These are phyloP conservation scores for Paramormyrops hopkinsi DNA, from an alignment of 2,797 vertebrate species.

Conservation along the genomic window DNA sequence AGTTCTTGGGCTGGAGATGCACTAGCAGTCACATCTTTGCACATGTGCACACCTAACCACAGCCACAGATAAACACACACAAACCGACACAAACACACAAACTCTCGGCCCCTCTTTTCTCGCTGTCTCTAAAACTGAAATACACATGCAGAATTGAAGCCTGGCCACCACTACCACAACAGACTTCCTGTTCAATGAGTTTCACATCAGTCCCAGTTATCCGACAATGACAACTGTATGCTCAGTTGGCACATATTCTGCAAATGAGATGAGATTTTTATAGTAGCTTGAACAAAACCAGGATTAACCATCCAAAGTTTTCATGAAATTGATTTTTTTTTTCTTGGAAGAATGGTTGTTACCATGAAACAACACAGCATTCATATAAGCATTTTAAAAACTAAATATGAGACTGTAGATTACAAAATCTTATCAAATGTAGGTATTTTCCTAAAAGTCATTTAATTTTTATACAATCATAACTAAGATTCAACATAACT, in stretches of 20 bases:
- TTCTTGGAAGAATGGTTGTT: not conserved
- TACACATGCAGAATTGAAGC: constrained; percentile 58
- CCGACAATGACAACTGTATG: constrained; percentile 42
- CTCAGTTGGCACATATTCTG: constrained; percentile 25
- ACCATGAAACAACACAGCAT: not conserved
- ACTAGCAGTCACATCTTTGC: not conserved
- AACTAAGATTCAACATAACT: not conserved
- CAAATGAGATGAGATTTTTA: not conserved
- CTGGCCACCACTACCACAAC: constrained; percentile 65
- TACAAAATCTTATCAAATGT: not conserved
- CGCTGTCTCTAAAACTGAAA: constrained; percentile 46
- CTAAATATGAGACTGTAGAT: not conserved
- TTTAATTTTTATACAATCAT: not conserved
- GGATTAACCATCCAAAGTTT: not conserved
- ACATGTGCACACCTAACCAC: constrained; percentile 20
- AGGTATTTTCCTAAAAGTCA: not conserved
- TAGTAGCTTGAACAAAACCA: not conserved
- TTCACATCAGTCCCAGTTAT: constrained; percentile 44
- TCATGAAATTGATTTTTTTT: not conserved
- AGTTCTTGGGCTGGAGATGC: not conserved
- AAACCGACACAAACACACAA: constrained; percentile 7
- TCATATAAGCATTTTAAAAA: not conserved
- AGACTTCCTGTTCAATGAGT: constrained; percentile 67
- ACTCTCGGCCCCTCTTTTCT: constrained; percentile 21
- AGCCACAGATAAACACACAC: constrained; percentile 25